phyloP scores from a whole-genome alignment of 2,888 invertebrate species.

The Lagria hirta region DNA sequence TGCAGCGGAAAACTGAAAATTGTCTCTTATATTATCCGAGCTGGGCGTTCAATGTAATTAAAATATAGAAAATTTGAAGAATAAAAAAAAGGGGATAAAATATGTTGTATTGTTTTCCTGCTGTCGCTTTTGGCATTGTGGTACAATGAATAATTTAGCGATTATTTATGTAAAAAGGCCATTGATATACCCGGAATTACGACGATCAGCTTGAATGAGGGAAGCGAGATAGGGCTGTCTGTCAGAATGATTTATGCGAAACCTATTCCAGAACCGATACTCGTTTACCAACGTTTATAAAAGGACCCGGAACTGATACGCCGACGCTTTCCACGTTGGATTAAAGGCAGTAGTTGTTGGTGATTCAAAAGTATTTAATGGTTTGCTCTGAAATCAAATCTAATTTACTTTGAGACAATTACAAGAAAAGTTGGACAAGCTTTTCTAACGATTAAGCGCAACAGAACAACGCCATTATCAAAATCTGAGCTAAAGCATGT shows the following conservation, averaged over 20 bases:
- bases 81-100: no score
- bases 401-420: no score
- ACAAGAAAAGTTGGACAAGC: no score
- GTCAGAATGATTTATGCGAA: slow-evolving; percentile 53
- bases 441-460: no score
- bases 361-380: no score
- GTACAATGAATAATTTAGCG: slow-evolving; percentile 46
- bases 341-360: no score
- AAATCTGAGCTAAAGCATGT: no score
- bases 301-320: slow-evolving; percentile 27
- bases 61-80: no score
- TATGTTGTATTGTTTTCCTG: neutral
- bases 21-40: slow-evolving; percentile 36
- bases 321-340: slow-evolving; percentile 19
- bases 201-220: slow-evolving; percentile 38
- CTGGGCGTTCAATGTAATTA: slow-evolving; percentile 17
- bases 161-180: slow-evolving; percentile 47
- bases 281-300: slow-evolving; percentile 30
- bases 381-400: no score
- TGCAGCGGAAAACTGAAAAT: slow-evolving; percentile 49
- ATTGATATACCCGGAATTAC: slow-evolving; percentile 40
- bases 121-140: slow-evolving; percentile 33
- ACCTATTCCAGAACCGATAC: slow-evolving; percentile 44
- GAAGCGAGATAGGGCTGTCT: slow-evolving; percentile 51
- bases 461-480: no score